Conservation (phyloP, 92 coral and sea anemone genomes). For the Epizoanthus fatuus region DNA sequence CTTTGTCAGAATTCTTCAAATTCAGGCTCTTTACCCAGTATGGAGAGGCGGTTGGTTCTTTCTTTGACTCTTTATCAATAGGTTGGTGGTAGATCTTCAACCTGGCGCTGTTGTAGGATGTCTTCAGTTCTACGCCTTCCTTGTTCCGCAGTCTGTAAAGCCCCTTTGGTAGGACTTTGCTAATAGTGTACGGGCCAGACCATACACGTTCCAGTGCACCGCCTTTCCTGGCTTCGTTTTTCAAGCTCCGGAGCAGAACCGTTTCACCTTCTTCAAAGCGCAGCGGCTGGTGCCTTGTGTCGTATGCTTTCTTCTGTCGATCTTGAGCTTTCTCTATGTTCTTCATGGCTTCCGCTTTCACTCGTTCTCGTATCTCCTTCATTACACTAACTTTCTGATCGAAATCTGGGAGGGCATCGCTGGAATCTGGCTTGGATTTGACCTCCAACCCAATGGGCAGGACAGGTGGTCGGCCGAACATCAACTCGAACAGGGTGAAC, state of each 20-base stretch:
- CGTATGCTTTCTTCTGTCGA: slow-evolving; percentile 59
- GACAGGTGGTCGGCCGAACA: slow-evolving; percentile 77
- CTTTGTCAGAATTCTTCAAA: neutral
- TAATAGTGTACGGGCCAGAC: slow-evolving; percentile 65
- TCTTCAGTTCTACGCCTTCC: slow-evolving; percentile 57
- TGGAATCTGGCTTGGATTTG: slow-evolving; percentile 33
- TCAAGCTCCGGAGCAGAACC: slow-evolving; percentile 56
- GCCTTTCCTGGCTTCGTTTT: slow-evolving; percentile 72
- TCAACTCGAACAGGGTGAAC: slow-evolving; percentile 71
- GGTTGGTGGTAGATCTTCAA: slow-evolving; percentile 60
- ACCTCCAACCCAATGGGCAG: slow-evolving; percentile 61
- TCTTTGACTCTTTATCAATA: neutral
- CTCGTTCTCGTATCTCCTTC: slow-evolving; percentile 51
- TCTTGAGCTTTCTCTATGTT: slow-evolving; percentile 66
- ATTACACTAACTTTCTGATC: slow-evolving; percentile 58
- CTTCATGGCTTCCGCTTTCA: slow-evolving; percentile 54
- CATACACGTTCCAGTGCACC: slow-evolving; percentile 68
- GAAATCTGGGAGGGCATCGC: slow-evolving; percentile 34
- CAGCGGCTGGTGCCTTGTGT: slow-evolving; percentile 61
- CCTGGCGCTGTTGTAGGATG: slow-evolving; percentile 66
- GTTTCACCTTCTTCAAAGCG: slow-evolving; percentile 57
- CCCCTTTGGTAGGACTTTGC: slow-evolving; percentile 53
- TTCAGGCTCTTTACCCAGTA: no score
- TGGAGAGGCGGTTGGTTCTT: no score
- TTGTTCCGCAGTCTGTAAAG: slow-evolving; percentile 61